A percentile compares a stretch with the other conserved stretches of the same genome.
These are phyloP conservation scores for Ophion slaviceki DNA, from an alignment of 2,888 invertebrate species.

Conservation along the genomic window DNA sequence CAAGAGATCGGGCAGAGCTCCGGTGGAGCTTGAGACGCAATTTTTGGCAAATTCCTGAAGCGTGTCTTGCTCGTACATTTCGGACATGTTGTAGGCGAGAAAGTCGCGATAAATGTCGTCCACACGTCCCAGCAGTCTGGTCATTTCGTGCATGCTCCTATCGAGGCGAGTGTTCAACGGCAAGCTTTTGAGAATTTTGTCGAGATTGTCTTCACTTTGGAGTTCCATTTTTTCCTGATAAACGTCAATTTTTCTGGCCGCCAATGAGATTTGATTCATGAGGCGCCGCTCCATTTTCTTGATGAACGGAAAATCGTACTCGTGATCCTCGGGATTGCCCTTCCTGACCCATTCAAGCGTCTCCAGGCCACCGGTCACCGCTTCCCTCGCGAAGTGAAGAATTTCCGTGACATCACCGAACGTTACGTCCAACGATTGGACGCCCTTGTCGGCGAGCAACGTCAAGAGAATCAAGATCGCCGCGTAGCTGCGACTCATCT, in stretches of 20 bases:
- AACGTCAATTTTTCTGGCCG: slow-evolving; percentile 74
- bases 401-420: slow-evolving; percentile 75
- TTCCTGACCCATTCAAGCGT: slow-evolving; percentile 72
- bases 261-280: slow-evolving; percentile 71
- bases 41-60: slow-evolving; percentile 89
- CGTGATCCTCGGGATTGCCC: slow-evolving; percentile 76
- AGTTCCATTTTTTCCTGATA: slow-evolving; percentile 72
- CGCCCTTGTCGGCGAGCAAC: neutral
- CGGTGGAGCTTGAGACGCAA: slow-evolving; percentile 88
- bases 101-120: slow-evolving; percentile 86
- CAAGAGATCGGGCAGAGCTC: slow-evolving; percentile 87
- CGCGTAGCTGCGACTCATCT: slow-evolving; percentile 6
- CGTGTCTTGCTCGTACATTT: slow-evolving; percentile 87
- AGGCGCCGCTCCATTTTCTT: slow-evolving; percentile 85
- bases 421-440: slow-evolving; percentile 56
- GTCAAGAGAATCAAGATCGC: neutral
- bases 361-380: slow-evolving; percentile 72
- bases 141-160: slow-evolving; percentile 79
- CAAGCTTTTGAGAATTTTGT: slow-evolving; percentile 76
- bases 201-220: slow-evolving; percentile 64
- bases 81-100: slow-evolving; percentile 85
- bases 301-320: slow-evolving; percentile 86
- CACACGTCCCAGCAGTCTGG: slow-evolving; percentile 85
- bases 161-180: slow-evolving; percentile 84
- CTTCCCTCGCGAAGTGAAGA: slow-evolving; percentile 74